Evolutionary conservation across 2,888 invertebrate genomes (phyloP).

Genomic region (Zeuzera pyrina): DNA sequence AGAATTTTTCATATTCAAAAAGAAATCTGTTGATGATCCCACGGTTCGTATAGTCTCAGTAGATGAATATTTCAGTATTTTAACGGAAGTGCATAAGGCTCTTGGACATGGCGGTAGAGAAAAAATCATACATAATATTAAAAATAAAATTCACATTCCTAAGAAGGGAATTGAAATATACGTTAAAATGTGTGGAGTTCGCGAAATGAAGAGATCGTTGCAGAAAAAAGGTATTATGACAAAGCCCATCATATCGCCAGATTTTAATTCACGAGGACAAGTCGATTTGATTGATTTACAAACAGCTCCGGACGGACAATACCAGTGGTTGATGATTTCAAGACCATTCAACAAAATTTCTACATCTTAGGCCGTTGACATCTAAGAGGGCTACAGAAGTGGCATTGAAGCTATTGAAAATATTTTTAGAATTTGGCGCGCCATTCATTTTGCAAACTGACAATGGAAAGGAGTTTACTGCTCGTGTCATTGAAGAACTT

Average conservation of each 20-base stretch:
- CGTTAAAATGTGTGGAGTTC: slow-evolving; percentile 15
- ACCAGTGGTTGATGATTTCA: slow-evolving; percentile 33
- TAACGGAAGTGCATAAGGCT: slow-evolving; percentile 17
- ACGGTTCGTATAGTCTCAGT: slow-evolving; percentile 18
- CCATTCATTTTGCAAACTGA: slow-evolving; percentile 17
- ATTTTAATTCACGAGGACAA: slow-evolving; percentile 27
- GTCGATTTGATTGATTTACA: slow-evolving; percentile 29
- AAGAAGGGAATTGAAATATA: slow-evolving; percentile 14
- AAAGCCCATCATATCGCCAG: slow-evolving; percentile 21
- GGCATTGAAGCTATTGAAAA: slow-evolving; percentile 21
- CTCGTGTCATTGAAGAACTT: slow-evolving; percentile 19
- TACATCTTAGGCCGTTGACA: neutral
- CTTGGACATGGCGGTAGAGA: slow-evolving; percentile 22
- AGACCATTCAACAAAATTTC: slow-evolving; percentile 31
- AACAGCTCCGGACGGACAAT: slow-evolving; percentile 20
- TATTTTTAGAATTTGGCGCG: slow-evolving; percentile 17
- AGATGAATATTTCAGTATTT: slow-evolving; percentile 14
- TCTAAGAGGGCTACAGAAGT: slow-evolving; percentile 22
- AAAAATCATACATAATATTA: slow-evolving; percentile 18
- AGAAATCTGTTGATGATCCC: slow-evolving; percentile 11
- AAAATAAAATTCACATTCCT: slow-evolving; percentile 18
- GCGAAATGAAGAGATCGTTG: slow-evolving; percentile 14
- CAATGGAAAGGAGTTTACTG: slow-evolving; percentile 16
- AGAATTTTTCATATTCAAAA: slow-evolving; percentile 16
- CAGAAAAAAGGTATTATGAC: slow-evolving; percentile 20